phyloP scores from a whole-genome alignment of 2,888 invertebrate genomes.

The Cheilosia soror region DNA sequence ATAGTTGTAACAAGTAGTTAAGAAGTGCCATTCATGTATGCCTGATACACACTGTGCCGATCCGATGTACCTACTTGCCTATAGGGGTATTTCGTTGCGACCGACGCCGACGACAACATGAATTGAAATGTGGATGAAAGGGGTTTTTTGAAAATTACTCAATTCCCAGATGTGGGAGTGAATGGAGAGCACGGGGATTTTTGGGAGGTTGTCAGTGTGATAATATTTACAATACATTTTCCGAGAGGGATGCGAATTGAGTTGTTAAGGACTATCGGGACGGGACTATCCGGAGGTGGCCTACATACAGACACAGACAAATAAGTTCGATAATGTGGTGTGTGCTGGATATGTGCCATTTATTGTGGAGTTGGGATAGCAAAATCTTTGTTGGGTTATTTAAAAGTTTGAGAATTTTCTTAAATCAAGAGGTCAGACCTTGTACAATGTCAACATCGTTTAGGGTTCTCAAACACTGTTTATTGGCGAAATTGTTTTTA shows the following conservation, averaged over 20 bases:
- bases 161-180: constrained; percentile 44
- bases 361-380: too few species aligned
- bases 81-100: constrained; percentile 1
- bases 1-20: constrained; percentile 75
- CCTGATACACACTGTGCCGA: constrained; percentile 42
- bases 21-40: constrained; percentile 66
- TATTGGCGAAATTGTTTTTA: too few species aligned
- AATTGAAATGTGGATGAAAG: constrained; percentile 57
- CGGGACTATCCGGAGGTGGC: constrained; percentile 18
- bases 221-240: constrained; percentile 52
- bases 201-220: constrained; percentile 45
- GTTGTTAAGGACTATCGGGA: constrained; percentile 54
- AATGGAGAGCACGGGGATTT: constrained; percentile 24
- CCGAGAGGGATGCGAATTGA: constrained; percentile 54
- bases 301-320: not conserved
- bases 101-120: constrained; percentile 17
- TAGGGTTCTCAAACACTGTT: too few species aligned
- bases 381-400: too few species aligned
- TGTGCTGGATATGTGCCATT: not conserved
- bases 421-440: too few species aligned
- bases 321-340: not conserved
- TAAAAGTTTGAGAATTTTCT: too few species aligned
- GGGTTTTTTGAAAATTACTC: constrained; percentile 51
- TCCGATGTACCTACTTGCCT: constrained; percentile 28
- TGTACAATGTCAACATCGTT: too few species aligned